phyloP scores from a whole-genome alignment of 2,113 vertebrate genomes.

The Oryzias woworae region DNA sequence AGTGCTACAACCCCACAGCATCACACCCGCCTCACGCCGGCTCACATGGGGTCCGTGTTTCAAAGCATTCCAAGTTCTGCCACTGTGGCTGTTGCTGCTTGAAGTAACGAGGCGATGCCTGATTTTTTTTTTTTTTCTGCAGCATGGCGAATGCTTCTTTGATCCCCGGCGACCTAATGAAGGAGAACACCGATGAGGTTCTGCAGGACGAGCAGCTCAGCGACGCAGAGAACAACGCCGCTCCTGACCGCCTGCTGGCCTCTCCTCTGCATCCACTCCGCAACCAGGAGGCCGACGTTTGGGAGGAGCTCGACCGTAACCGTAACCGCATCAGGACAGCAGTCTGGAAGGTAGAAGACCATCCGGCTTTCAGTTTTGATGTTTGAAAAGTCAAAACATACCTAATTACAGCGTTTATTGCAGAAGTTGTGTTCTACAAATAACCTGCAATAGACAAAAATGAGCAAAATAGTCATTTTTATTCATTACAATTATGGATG shows the following conservation, averaged over 20 bases:
- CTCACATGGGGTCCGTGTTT: conserved; percentile 87
- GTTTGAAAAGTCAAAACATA: too few species aligned
- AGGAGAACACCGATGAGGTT: conserved; percentile 97
- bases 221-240: conserved; percentile 91
- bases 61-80: not conserved
- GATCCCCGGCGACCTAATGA: conserved; percentile 91
- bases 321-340: conserved; percentile 87
- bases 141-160: conserved; percentile 98
- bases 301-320: conserved; percentile 97
- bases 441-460: too few species aligned
- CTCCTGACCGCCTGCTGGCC: conserved; percentile 81
- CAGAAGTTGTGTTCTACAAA: too few species aligned
- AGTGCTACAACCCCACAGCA: conserved; percentile 90
- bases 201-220: conserved; percentile 97
- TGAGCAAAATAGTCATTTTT: too few species aligned
- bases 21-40: conserved; percentile 93
- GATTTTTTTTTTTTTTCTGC: conserved; percentile 17
- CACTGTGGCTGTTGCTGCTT: too few species aligned
- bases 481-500: too few species aligned
- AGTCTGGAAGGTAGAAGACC: conserved; percentile 82
- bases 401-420: too few species aligned
- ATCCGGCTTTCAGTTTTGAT: too few species aligned
- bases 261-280: conserved; percentile 82
- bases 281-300: conserved; percentile 91
- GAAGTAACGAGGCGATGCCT: not conserved